Conservation (phyloP, 2,888 invertebrate species). For the Boloria euphrosyne region DNA sequence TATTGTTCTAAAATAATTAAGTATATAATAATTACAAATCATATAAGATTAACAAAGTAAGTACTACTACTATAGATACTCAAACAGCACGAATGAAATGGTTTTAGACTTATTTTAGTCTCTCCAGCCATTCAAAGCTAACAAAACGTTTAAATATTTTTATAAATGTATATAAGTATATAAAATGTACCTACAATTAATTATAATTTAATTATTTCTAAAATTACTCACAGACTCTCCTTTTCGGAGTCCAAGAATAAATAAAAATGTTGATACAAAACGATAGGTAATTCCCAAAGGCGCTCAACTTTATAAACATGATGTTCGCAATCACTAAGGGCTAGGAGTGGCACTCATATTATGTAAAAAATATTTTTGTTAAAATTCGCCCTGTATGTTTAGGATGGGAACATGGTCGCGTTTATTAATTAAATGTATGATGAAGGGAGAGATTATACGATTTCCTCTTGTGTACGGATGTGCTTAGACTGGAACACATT, state of each 20-base stretch:
- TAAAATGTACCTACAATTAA: no score
- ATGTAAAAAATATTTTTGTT: constrained; percentile 11
- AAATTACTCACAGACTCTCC: no score
- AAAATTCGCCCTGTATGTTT: constrained; percentile 3
- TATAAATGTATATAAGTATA: no score
- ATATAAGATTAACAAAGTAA: no score
- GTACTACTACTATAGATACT: no score
- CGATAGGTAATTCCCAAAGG: constrained; percentile 12
- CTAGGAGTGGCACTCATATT: constrained; percentile 14
- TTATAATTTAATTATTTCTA: no score
- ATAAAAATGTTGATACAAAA: neutral
- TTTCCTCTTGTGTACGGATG: constrained; percentile 4
- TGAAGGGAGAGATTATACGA: constrained; percentile 14
- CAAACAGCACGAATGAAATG: no score
- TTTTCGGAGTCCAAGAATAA: neutral
- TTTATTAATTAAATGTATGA: constrained; percentile 22
- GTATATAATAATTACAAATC: no score
- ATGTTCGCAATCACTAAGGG: constrained; percentile 18
- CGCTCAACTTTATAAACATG: constrained; percentile 9
- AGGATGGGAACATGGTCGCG: constrained; percentile 2
- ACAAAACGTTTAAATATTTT: no score
- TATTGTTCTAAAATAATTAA: no score
- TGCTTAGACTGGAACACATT: neutral
- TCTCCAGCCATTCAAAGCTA: no score
- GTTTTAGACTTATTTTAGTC: no score